A percentile compares a stretch with the other conserved stretches of the same genome.
phyloP scores from a whole-genome alignment of 2,113 vertebrate genomes.

The Sphaerodactylus townsendi region DNA sequence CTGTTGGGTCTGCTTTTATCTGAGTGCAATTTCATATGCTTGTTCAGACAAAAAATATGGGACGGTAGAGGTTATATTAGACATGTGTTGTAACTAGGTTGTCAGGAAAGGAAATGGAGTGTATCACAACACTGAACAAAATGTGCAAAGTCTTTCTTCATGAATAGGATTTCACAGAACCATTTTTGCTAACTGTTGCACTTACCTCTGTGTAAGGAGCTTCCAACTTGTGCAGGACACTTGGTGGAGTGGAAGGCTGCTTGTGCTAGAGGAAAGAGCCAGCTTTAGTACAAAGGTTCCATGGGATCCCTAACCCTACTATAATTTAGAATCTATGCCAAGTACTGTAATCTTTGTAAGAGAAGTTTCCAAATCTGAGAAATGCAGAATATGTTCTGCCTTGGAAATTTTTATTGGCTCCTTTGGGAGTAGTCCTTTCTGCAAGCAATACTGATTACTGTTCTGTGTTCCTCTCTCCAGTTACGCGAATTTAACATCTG shows the following conservation, averaged over 20 bases:
- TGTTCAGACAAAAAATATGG: not conserved
- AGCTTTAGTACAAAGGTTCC: too few species aligned
- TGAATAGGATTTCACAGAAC: not conserved
- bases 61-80: not conserved
- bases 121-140: not conserved
- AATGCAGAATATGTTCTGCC: too few species aligned
- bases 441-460: not conserved
- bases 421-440: rapidly evolving
- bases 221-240: too few species aligned
- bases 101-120: too few species aligned
- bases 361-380: too few species aligned
- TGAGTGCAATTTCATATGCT: not conserved
- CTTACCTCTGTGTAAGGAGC: too few species aligned
- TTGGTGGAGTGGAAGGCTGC: too few species aligned
- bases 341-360: too few species aligned
- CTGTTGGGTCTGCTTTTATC: not conserved
- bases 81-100: not conserved
- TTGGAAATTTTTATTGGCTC: not conserved
- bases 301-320: too few species aligned
- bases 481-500: conserved; percentile 97
- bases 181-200: too few species aligned
- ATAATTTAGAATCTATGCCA: too few species aligned
- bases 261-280: too few species aligned
- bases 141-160: not conserved
- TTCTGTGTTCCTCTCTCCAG: conserved; percentile 56